Evolutionary conservation across 2,888 invertebrate species (phyloP).

Genomic region (Heliconius erato): DNA sequence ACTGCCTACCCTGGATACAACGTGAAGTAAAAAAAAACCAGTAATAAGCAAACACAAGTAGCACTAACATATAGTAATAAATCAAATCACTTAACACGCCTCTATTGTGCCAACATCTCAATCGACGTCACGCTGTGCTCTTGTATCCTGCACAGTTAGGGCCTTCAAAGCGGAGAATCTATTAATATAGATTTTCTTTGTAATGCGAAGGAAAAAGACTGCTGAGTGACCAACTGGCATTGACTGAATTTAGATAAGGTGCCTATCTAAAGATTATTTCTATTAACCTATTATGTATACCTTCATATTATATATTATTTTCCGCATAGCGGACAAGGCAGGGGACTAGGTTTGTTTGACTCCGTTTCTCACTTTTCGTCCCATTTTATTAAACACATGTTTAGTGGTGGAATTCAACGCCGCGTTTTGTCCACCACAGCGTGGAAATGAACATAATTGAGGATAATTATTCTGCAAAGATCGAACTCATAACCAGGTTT

Average conservation of each 20-base stretch:
- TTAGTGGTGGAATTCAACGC: neutral
- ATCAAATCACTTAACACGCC: constrained; percentile 37
- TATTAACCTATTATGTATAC: neutral
- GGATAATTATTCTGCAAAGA: neutral
- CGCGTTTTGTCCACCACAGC: neutral
- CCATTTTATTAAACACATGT: too few relatives aligned
- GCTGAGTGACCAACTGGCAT: neutral
- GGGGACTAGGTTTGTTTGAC: too few relatives aligned
- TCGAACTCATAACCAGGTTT: neutral
- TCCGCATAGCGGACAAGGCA: too few relatives aligned
- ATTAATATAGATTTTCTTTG: neutral
- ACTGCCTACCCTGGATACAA: too few relatives aligned
- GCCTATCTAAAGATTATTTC: neutral
- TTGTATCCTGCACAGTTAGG: constrained; percentile 47
- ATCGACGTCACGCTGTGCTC: constrained; percentile 53
- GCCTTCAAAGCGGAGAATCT: neutral
- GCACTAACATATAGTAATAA: constrained; percentile 14
- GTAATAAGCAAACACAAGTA: constrained; percentile 14
- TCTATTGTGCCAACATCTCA: constrained; percentile 49
- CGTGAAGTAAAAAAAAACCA: too few relatives aligned
- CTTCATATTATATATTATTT: neutral
- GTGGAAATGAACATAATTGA: too few relatives aligned
- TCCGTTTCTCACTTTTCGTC: too few relatives aligned
- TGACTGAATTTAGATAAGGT: neutral
- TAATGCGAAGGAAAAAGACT: too few relatives aligned